Evolutionary conservation across 2,888 invertebrate species (phyloP), one percentile per base, ranked within the genome.

Genomic region (Tetropium fuscum): DNA sequence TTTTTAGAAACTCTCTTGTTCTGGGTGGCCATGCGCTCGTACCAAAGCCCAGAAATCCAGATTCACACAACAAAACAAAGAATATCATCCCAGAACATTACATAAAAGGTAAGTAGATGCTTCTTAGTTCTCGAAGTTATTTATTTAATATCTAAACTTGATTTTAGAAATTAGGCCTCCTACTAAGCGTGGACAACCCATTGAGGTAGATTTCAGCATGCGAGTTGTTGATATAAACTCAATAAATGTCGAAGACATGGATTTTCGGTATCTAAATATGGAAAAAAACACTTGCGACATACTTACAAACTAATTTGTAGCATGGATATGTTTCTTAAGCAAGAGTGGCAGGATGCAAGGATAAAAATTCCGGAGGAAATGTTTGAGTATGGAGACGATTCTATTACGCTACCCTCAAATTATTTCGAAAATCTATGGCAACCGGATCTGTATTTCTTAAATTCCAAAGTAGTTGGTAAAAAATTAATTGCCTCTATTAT

Each of bases 231-330:
- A 94, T 78, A 92, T 94, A 62, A 93, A 93, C 81, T 93, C 93
- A 15, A 93, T 94, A 69, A 93, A 93, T 77, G 93, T 93, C 61
- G 92, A 93, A 82, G 92, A 93, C 74, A 93, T 93, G 93, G 93
- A 93, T 81, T 92, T 94, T 82, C 88, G 93, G 93, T 92, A 83
- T 83, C 38, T 44, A 45, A 19, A n/a, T n/a, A n/a, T n/a, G n/a
- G n/a, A n/a, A n/a, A n/a, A n/a, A n/a, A n/a, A n/a, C n/a, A n/a
- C n/a, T n/a, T n/a, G n/a, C n/a, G n/a, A n/a, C n/a, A n/a, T n/a
- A n/a, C n/a, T n/a, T n/a, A n/a, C n/a, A n/a, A n/a, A n/a, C 4
- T 15, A 8, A 8, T 13, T 44, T 75, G 10, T 79, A 93, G 93
- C 81, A 90, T 94, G 82, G 93, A 94, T 76, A 91, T 93, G 90